Conservation (phyloP, 1,140 invertebrate species). For the Ips nitidus region DNA sequence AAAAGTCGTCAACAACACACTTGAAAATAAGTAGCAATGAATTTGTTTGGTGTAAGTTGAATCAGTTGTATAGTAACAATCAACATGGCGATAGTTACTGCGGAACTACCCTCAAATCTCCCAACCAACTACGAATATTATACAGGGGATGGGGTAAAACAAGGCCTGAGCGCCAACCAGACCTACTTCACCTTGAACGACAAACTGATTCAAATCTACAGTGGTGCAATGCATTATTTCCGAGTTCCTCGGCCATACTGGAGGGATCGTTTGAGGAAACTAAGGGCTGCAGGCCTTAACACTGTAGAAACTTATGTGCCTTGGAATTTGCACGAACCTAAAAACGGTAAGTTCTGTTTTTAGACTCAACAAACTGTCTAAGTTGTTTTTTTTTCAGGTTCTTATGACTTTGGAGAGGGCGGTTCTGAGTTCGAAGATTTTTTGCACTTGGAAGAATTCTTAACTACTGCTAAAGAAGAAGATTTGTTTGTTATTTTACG, state of each 20-base stretch:
- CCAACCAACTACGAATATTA: conserved; percentile 48
- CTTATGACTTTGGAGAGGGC: conserved; percentile 70
- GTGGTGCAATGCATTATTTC: conserved; percentile 91
- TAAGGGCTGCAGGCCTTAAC: conserved; percentile 57
- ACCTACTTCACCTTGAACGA: conserved; percentile 45
- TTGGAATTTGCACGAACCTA: conserved; percentile 87
- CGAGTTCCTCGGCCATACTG: conserved; percentile 67
- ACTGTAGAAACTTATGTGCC: conserved; percentile 91
- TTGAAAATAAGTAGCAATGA: too few relatives aligned
- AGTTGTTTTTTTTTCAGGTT: conserved; percentile 47
- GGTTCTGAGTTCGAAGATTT: conserved; percentile 71
- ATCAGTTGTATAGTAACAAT: too few relatives aligned
- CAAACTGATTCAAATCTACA: conserved; percentile 44
- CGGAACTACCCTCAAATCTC: background rate
- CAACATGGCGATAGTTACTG: too few relatives aligned
- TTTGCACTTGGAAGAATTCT: conserved; percentile 63
- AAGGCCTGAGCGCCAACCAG: conserved; percentile 38
- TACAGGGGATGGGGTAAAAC: conserved; percentile 41
- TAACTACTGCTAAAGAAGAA: conserved; percentile 76
- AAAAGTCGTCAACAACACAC: too few relatives aligned
- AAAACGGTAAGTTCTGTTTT: conserved; percentile 45
- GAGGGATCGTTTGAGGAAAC: conserved; percentile 53
- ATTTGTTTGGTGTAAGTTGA: too few relatives aligned
- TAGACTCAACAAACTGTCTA: background rate
- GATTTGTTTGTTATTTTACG: conserved; percentile 82